Base-by-base conservation (phyloP, 2,797 vertebrate genomes). In the Hippocampus kuda region DNA sequence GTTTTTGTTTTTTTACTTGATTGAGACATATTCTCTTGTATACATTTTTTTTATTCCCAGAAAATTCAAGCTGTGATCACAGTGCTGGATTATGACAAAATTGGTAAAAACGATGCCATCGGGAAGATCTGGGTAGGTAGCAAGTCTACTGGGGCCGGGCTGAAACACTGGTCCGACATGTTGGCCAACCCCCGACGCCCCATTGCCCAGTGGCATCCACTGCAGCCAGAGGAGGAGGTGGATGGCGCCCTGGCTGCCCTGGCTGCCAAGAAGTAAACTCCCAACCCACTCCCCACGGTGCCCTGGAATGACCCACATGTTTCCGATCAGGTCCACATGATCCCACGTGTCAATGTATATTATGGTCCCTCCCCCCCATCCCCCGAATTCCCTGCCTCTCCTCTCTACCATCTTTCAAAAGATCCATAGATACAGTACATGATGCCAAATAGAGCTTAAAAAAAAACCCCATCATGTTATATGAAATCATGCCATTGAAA, bases 141-240 rank as follows among this genome's bases (percentile, higher is more conserved):
- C 89, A 97, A 94, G 46, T 74, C 94, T 70, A 90, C 92, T 0
- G 96, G 95, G 82, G 94, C 94, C 0, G 96, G 95, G 89, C 93
- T 98, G 64, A 92, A 96, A 88, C 97, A 99, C 91, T 99, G 96
- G 96, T 96, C 95, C 0, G 97, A 99, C 90, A 99, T 99, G 97
- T 88, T 96, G 90, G 94, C 97, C 75, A 99, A 99, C 84, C 97
- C 97, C 1, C 92, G 97, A 22, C 91, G 97, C 79, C 97, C 97
- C 81, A 95, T 99, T 0, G 96, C 97, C 72, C 97, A 99, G 90
- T 99, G 97, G 97, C 96, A 99, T 90, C 95, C 95, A 0, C 93
- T 99, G 72, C 95, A 95, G 88, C 96, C 95, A 0, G 97, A 98
- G 87, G 97, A 98, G 71, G 97, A 99, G 86, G 94, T 98, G 71